These are phyloP conservation scores for Cheilosia soror DNA, from an alignment of 2,888 invertebrate genomes.

Conservation along the genomic window DNA sequence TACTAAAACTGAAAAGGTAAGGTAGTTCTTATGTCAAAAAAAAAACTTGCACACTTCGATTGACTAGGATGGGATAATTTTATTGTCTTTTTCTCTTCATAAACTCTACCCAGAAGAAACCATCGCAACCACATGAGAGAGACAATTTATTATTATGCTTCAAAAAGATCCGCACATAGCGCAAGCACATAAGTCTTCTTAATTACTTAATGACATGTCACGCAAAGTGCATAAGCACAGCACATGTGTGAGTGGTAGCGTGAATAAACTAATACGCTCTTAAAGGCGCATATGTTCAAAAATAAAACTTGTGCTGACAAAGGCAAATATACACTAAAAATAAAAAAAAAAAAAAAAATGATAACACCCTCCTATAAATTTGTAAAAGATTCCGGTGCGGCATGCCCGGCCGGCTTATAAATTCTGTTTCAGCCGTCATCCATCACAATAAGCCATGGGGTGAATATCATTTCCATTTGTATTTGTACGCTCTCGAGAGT, in stretches of 20 bases:
- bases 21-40: too few species aligned
- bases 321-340: slow-evolving; percentile 11
- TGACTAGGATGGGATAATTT: too few species aligned
- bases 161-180: too few species aligned
- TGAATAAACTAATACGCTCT: slow-evolving; percentile 16
- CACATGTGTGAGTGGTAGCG: slow-evolving; percentile 24
- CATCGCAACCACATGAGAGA: too few species aligned
- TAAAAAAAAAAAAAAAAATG: slow-evolving; percentile 7
- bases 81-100: too few species aligned
- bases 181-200: slow-evolving; percentile 44
- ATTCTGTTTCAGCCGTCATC: too few species aligned
- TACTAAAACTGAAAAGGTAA: too few species aligned
- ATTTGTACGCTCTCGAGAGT: slow-evolving; percentile 32
- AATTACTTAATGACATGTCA: slow-evolving; percentile 73
- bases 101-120: too few species aligned
- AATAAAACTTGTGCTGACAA: slow-evolving; percentile 49
- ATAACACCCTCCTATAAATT: slow-evolving; percentile 18
- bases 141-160: too few species aligned
- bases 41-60: too few species aligned
- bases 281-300: slow-evolving; percentile 45
- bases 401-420: too few species aligned
- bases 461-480: slow-evolving; percentile 33
- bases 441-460: not conserved
- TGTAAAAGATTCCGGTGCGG: slow-evolving; percentile 27
- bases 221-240: slow-evolving; percentile 53